Evolutionary conservation across 2,888 invertebrate genomes (phyloP).

Genomic region (Tupiocoris notatus): DNA sequence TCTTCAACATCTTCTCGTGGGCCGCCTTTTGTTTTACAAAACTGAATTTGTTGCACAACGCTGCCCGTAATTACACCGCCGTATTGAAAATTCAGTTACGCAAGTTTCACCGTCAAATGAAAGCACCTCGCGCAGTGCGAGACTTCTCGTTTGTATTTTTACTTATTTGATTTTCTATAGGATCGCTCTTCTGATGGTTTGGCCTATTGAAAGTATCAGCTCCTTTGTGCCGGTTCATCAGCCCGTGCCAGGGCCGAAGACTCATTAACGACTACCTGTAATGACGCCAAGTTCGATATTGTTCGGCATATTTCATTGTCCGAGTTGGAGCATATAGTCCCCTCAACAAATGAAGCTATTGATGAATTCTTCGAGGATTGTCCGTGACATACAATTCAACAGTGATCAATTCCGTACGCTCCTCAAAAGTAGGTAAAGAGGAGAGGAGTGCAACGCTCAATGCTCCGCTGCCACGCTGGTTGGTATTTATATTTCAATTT

Average conservation of each 20-base stretch:
- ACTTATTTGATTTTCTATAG: not conserved
- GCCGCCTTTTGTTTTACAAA: conserved; percentile 18
- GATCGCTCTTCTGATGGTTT: not conserved
- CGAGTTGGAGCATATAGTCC: not conserved
- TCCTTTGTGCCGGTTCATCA: not conserved
- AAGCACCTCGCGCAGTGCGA: not conserved
- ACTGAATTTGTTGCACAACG: conserved; percentile 36
- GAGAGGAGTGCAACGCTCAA: too few relatives aligned
- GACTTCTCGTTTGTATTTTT: not conserved
- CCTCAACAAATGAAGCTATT: not conserved
- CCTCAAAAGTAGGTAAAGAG: too few relatives aligned
- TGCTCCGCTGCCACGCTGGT: too few relatives aligned
- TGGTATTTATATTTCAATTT: too few relatives aligned
- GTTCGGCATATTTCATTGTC: not conserved
- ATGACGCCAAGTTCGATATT: not conserved
- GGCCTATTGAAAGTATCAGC: not conserved
- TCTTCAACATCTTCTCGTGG: not conserved
- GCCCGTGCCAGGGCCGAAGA: not conserved
- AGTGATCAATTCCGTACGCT: not conserved
- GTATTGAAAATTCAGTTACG: conserved; percentile 26
- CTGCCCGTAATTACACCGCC: conserved; percentile 14
- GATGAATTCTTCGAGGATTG: not conserved
- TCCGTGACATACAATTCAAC: not conserved
- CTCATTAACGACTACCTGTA: not conserved
- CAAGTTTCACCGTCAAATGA: conserved; percentile 22